Evolutionary conservation across 2,797 vertebrate species (phyloP), one percentile per base, ranked within the genome.

Genomic region (Eulemur albifrons): DNA sequence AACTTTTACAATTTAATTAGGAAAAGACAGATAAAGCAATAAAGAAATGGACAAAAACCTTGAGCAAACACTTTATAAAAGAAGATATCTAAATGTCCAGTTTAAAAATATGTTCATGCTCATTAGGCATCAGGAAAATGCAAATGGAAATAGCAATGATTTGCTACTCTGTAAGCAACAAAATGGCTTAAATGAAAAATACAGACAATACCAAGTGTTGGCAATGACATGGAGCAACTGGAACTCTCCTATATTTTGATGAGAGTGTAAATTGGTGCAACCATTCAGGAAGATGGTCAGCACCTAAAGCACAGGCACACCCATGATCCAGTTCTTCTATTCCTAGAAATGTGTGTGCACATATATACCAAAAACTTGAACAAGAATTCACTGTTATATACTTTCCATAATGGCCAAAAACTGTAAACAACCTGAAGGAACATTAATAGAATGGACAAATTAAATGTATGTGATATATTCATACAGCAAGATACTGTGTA

Each of bases 1-100:
- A 89, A 81, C 67, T 52, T 30, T 15, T 7, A 35, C 18, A 69
- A 38, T 20, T 86, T 75, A 69, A 15, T 4, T 86, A 63, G 65
- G 32, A 85, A 83, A 83, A 67, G 15, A 63, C 30, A 88, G 50
- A 11, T 61, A 88, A n/a, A 54, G 21, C 72, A 30, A 72, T 50
- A 65, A 40, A 69, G 32, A 91, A 88, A 57, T 35, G 21, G 35
- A 38, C 43, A 81, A 75, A 70, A 86, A 5, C 13, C 38, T 45
- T 38, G 12, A 72, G 20, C 4, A 83, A 70, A 50, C 21, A 52
- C 18, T 52, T 52, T 6, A 52, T 18, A 52, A 52, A 52, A 52
- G 52, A 52, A 52, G 52, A 52, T 52, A 18, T 52, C 52, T n/a
- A 43, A 69, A 76, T 11, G 40, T 18, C 70, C 35, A n/a, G n/a